phyloP scores from a whole-genome alignment of 2,113 vertebrate species.

The Microcebus jonahi region DNA sequence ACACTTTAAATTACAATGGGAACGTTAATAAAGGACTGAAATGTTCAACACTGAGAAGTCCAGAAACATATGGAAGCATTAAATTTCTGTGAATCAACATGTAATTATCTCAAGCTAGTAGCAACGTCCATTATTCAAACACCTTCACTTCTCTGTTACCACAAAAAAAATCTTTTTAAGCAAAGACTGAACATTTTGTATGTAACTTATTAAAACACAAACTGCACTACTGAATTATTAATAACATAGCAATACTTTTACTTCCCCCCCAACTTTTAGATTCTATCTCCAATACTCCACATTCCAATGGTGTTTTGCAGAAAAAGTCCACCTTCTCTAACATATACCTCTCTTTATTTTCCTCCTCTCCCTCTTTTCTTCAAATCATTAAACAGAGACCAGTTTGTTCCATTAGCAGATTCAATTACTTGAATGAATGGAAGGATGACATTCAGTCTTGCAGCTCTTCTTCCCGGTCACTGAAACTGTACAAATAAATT shows the following conservation, averaged over 20 bases:
- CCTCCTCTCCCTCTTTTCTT: conserved; percentile 28
- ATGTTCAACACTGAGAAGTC: not conserved
- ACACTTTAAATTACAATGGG: not conserved
- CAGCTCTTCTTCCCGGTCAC: conserved; percentile 65
- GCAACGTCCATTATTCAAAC: not conserved
- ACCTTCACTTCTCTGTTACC: not conserved
- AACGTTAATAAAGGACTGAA: not conserved
- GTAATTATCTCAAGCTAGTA: not conserved
- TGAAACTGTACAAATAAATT: conserved; percentile 81
- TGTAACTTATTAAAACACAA: not conserved
- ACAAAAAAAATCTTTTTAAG: not conserved
- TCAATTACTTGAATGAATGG: conserved; percentile 68
- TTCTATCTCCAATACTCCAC: not conserved
- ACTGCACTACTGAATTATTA: not conserved
- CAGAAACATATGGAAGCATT: not conserved
- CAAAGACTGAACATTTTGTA: not conserved
- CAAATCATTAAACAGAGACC: conserved; percentile 60
- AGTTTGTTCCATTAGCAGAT: conserved; percentile 73
- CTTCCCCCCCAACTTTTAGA: not conserved
- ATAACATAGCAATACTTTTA: not conserved
- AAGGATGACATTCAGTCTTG: conserved; percentile 46
- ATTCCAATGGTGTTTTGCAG: not conserved
- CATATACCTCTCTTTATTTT: not conserved
- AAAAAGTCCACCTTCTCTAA: not conserved
- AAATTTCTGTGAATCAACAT: not conserved